Conservation (phyloP, 2,113 vertebrate genomes). For the Benthochromis sp. region DNA sequence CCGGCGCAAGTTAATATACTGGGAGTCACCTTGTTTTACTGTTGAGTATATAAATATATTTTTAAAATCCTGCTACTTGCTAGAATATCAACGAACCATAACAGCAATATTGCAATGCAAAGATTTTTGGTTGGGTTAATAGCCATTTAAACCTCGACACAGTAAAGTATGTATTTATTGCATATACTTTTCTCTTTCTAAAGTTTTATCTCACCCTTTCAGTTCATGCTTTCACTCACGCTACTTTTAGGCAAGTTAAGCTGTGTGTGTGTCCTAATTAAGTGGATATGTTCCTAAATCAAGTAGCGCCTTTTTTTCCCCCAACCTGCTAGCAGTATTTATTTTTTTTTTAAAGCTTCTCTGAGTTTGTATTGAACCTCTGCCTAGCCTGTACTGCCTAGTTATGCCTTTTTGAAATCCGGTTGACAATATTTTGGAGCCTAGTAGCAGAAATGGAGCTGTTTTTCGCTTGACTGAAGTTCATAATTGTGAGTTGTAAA, state of each 20-base stretch:
- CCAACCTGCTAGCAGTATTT: conserved; percentile 63
- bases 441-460: conserved; percentile 55
- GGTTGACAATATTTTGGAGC: conserved; percentile 26
- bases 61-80: neutral
- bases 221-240: neutral
- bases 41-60: neutral
- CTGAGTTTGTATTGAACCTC: conserved; percentile 71
- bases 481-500: conserved; percentile 61
- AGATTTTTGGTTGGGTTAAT: neutral
- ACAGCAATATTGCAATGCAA: conserved; percentile 31
- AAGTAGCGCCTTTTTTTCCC: neutral
- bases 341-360: conserved; percentile 43
- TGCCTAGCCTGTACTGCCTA: conserved; percentile 33
- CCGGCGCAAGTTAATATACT: neutral
- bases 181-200: neutral
- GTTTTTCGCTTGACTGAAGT: conserved; percentile 71
- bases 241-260: neutral
- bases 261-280: neutral
- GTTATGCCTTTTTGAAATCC: conserved; percentile 27
- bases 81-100: neutral
- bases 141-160: conserved; percentile 18
- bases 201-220: neutral
- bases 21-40: neutral
- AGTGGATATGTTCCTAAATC: neutral
- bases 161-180: conserved; percentile 36